Percentiles rank a stretch among this genome's conserved stretches.
Evolutionary conservation across 1,140 invertebrate species (phyloP).

Genomic region (Centruroides vittatus): DNA sequence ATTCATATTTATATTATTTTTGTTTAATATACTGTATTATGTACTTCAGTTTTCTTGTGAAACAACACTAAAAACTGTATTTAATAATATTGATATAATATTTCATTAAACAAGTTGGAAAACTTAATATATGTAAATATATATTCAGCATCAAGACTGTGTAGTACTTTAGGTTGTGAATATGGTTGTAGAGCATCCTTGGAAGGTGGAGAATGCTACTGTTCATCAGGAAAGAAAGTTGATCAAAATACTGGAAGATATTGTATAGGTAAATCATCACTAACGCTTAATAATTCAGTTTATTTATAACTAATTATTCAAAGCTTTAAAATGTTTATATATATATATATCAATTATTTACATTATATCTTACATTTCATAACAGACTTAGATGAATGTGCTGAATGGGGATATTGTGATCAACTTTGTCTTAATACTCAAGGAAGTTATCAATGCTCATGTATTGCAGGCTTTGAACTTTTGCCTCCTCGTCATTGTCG

Average conservation of each 20-base stretch:
- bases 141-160: conserved; percentile 51
- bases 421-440: conserved; percentile 78
- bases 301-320: background rate
- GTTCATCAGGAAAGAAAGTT: conserved; percentile 53
- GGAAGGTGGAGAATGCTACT: conserved; percentile 75
- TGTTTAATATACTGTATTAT: conserved; percentile 9
- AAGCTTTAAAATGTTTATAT: background rate
- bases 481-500: conserved; percentile 15
- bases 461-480: conserved; percentile 52
- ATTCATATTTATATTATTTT: no score
- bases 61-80: no score
- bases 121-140: conserved; percentile 1
- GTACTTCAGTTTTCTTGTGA: conserved; percentile 11
- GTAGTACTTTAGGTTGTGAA: conserved; percentile 65
- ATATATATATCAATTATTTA: background rate
- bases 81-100: no score
- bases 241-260: conserved; percentile 62
- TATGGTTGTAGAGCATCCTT: conserved; percentile 79
- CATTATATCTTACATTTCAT: conserved; percentile 12
- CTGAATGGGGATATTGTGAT: conserved; percentile 89
- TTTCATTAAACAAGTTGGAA: no score
- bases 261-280: conserved; percentile 48
- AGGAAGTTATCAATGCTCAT: conserved; percentile 67
- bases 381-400: conserved; percentile 79
- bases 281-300: background rate